Conservation (phyloP, 2,888 invertebrate species). For the Ecliptopera silaceata region DNA sequence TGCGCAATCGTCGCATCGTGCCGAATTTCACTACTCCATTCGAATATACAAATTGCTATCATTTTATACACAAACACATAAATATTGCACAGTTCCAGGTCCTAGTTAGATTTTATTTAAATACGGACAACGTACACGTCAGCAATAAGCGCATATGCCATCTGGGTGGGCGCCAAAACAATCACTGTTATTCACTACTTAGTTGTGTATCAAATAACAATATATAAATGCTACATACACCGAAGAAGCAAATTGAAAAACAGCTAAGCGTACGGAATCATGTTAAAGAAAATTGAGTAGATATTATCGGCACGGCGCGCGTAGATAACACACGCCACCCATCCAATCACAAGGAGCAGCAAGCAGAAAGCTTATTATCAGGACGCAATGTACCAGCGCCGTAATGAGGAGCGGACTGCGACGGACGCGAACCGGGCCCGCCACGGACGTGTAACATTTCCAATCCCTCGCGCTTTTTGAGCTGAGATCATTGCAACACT, state of each 20-base stretch:
- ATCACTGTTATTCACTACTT: constrained; percentile 79
- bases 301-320: constrained; percentile 66
- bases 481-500: constrained; percentile 81
- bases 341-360: constrained; percentile 75
- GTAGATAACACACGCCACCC: constrained; percentile 78
- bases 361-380: constrained; percentile 78
- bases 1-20: constrained; percentile 40
- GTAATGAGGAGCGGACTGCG: constrained; percentile 61
- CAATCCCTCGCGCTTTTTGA: constrained; percentile 73
- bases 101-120: constrained; percentile 26
- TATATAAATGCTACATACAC: constrained; percentile 36
- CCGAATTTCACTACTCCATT: constrained; percentile 40
- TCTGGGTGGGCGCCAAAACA: constrained; percentile 79
- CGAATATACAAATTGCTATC: constrained; percentile 2
- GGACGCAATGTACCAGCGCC: constrained; percentile 66
- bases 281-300: constrained; percentile 73
- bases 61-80: constrained; percentile 29
- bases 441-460: constrained; percentile 29
- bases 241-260: constrained; percentile 50
- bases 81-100: constrained; percentile 20
- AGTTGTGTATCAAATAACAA: constrained; percentile 54
- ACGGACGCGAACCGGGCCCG: constrained; percentile 36
- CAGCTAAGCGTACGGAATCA: constrained; percentile 55
- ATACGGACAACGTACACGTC: constrained; percentile 49
- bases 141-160: constrained; percentile 68